Evolutionary conservation across 2,888 invertebrate species (phyloP), one percentile per base, ranked within the genome.

Genomic region (Tricholauxania praeusta): DNA sequence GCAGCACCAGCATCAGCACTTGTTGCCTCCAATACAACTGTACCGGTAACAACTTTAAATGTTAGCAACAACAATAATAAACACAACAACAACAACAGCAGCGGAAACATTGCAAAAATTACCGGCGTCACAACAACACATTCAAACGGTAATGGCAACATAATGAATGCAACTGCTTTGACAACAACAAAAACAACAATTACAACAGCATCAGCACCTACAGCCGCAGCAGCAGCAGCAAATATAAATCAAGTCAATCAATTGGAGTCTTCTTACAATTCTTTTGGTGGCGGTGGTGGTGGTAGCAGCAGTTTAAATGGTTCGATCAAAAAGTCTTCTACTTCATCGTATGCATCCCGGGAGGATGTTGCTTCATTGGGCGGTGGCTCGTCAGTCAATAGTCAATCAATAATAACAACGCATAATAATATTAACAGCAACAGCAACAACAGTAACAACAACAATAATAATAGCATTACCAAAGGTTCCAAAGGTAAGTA

Each of bases 281-380:
- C 39, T 39, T 1, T 39, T 39, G 39, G 2, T 39, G 39, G 39
- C 5, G 39, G 39, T 39, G 39, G 39, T 59, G 72, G 76, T 77
- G 68, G 79, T 80, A 65, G 75, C 78, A 53, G 22, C 53, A 63
- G 63, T 32, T 63, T 70, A 53, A 70, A 70, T 70, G 63, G 70
- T 12, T 70, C 63, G 15, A 53, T 70, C 52, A 70, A 77, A 47
- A 76, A 77, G 49, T 32, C 75, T 60, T 49, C 79, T 74, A 72
- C 80, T 65, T 72, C 81, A 71, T 78, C 84, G 80, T 79, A 83
- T 74, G 79, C 80, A 57, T 84, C 82, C 62, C 82, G 83, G 66
- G 87, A 85, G 77, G 87, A 87, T 80, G 80, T 84, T 49, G 80
- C 81, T 62, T 84, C 86, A 1, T 72, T 86, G 73, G 84, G 84